phyloP scores from a whole-genome alignment of 2,113 vertebrate genomes.

The Pollachius pollachius region DNA sequence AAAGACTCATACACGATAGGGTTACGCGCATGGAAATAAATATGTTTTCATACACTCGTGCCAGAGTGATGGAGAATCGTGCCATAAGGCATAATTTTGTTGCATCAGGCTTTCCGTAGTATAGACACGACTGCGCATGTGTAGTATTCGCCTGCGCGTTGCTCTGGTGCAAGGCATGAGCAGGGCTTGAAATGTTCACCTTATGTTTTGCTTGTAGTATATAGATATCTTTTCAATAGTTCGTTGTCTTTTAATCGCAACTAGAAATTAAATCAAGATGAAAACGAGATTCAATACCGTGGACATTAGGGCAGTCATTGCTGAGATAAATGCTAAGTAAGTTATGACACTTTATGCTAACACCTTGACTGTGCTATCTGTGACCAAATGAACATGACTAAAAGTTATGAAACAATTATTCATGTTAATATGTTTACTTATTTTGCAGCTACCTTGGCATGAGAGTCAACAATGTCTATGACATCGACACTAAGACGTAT shows the following conservation, averaged over 20 bases:
- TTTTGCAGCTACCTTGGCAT: slow-evolving; percentile 88
- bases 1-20: background rate
- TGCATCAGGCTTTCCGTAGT: too few species aligned
- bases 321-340: slow-evolving; percentile 85
- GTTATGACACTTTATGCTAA: slow-evolving; percentile 9
- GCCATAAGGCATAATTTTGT: too few species aligned
- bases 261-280: slow-evolving; percentile 66
- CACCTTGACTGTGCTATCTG: slow-evolving; percentile 3
- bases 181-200: slow-evolving; percentile 26
- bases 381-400: background rate
- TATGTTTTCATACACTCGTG: too few species aligned
- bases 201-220: background rate
- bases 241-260: background rate
- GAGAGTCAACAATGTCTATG: slow-evolving; percentile 96
- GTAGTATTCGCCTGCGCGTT: background rate
- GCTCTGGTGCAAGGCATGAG: background rate
- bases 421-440: slow-evolving; percentile 9
- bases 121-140: slow-evolving; percentile 25
- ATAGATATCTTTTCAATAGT: background rate
- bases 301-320: slow-evolving; percentile 85
- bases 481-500: slow-evolving; percentile 97
- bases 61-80: too few species aligned
- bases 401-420: slow-evolving; percentile 12
- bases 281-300: slow-evolving; percentile 89
- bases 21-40: slow-evolving; percentile 12